Base-by-base conservation (phyloP, 2,797 vertebrate species). In the Myotis planiceps region DNA sequence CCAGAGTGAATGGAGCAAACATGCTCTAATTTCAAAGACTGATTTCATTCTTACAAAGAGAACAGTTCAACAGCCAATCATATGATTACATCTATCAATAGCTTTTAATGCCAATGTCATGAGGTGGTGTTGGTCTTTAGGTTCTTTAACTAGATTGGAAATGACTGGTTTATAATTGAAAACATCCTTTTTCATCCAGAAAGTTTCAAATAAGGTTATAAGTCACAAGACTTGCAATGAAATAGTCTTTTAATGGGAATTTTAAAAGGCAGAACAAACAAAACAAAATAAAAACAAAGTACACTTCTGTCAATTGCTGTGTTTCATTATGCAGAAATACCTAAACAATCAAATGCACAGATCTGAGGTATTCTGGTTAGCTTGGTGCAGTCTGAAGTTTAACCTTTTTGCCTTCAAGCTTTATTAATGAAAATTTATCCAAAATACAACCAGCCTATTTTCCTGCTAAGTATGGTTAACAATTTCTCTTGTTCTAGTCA, bases 111-210 rank as follows among this genome's bases (percentile, higher is more conserved):
- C 25, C 34, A 10, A 18, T 1, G 53, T 90, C 80, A 74, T 3
- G 60, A 87, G 71, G 49, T 60, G 27, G 10, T 65, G 16, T 29
- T 87, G 47, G 9, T 42, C 45, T 81, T 47, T 55, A 74, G 49
- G 39, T 32, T 76, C 49, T 83, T 9, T 39, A 19, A 83, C 37
- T 63, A 42, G 23, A 51, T 7, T 93, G 42, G 75, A 96, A 96
- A 96, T 53, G 16, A 71, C 27, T 47, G 39, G 5, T 39, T 85
- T 47, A 13, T 16, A 65, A 19, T 23, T 16, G 5, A 95, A 91
- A 80, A 86, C 49, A 45, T 85, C 81, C 27, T 25, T 95, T 94
- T 76, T 88, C 16, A 76, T 76, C 71, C 49, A 91, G 65, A 92
- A 93, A 65, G 18, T 76, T 89, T 23, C 76, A 88, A 88, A 55